Conservation (phyloP, 1,140 invertebrate genomes). For the Sesamia nonagrioides region DNA sequence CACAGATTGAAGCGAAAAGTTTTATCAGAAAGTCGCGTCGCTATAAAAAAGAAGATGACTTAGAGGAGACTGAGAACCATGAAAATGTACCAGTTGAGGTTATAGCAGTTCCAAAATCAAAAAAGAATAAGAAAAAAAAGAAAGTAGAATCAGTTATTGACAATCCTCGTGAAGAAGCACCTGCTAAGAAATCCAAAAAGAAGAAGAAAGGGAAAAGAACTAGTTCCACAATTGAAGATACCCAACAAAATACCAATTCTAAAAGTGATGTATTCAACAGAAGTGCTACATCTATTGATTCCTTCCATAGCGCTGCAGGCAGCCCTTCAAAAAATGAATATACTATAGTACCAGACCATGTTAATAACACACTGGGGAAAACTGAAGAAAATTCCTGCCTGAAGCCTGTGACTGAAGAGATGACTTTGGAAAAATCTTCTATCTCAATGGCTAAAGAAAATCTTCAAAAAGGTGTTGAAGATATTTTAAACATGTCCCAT, state of each 20-base stretch:
- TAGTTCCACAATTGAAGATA: constrained; percentile 51
- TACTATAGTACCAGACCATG: neutral
- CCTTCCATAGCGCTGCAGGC: constrained; percentile 79
- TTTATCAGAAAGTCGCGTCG: constrained; percentile 33
- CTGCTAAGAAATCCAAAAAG: constrained; percentile 65
- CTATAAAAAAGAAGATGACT: neutral
- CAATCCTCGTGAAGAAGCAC: constrained; percentile 46
- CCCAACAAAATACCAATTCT: constrained; percentile 42
- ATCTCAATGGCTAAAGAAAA: neutral
- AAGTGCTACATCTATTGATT: constrained; percentile 69
- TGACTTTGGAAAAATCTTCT: neutral
- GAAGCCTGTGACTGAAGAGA: neutral
- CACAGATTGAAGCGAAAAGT: constrained; percentile 61
- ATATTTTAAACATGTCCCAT: neutral
- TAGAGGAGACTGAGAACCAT: constrained; percentile 25
- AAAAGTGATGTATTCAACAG: constrained; percentile 55
- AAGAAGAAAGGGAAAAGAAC: constrained; percentile 65
- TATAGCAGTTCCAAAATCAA: constrained; percentile 39
- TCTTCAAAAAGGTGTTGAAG: neutral
- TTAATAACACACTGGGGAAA: constrained; percentile 50
- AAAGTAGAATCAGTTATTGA: constrained; percentile 52
- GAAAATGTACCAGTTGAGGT: constrained; percentile 48
- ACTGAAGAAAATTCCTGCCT: neutral
- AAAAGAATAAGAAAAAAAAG: constrained; percentile 64
- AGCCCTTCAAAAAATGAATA: constrained; percentile 57